These are phyloP conservation scores for Diaphora mendica DNA, from an alignment of 2,888 invertebrate genomes.

Conservation along the genomic window DNA sequence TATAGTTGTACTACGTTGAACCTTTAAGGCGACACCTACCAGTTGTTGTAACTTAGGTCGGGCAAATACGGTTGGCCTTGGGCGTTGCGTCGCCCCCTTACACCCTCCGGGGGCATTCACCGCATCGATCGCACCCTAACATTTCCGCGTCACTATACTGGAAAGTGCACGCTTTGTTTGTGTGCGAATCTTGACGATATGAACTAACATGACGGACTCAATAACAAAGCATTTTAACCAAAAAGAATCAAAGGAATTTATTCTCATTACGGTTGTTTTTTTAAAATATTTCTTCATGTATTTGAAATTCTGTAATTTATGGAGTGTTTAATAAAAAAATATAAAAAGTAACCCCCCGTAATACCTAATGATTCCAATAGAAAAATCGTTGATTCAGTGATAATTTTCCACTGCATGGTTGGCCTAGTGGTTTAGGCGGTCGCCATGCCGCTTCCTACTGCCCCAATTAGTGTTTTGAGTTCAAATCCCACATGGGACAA, in stretches of 20 bases:
- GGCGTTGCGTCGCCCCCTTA: slow-evolving; percentile 42
- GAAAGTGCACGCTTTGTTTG: slow-evolving; percentile 19
- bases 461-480: no score
- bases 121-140: slow-evolving; percentile 58
- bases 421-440: no score
- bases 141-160: slow-evolving; percentile 37
- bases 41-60: slow-evolving; percentile 11
- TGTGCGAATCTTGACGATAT: neutral
- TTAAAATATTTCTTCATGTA: neutral
- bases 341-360: no score
- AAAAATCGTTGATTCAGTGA: no score
- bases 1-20: neutral
- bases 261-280: neutral
- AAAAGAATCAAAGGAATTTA: neutral
- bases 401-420: no score
- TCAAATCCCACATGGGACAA: no score
- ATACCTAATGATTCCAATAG: no score
- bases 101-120: slow-evolving; percentile 54
- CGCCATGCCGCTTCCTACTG: no score
- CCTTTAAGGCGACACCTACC: neutral
- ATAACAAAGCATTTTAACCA: neutral
- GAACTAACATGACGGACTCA: neutral
- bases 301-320: neutral
- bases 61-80: slow-evolving; percentile 56
- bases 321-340: neutral